These are phyloP conservation scores for Drosophila sp. DNA, from an alignment of 1,140 invertebrate species.

Conservation along the genomic window DNA sequence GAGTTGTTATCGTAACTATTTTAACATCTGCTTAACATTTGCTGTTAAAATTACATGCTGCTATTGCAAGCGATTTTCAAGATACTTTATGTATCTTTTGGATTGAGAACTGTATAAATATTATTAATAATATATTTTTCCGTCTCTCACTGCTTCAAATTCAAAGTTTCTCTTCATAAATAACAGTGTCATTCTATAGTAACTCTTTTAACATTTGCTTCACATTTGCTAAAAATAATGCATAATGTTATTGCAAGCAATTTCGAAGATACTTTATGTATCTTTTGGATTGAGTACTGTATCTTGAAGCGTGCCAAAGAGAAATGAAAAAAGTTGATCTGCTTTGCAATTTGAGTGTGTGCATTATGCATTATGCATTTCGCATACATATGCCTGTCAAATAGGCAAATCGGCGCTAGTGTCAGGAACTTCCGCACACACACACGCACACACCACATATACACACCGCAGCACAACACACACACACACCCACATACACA, in stretches of 20 bases:
- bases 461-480: slow-evolving; percentile 6
- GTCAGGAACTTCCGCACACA: slow-evolving; percentile 8
- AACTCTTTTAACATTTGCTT: neutral
- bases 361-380: slow-evolving; percentile 42
- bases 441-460: neutral
- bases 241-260: neutral
- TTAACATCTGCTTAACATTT: neutral
- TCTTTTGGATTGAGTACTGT: slow-evolving; percentile 14
- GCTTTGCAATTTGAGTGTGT: slow-evolving; percentile 28
- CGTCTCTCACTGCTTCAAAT: too few species aligned
- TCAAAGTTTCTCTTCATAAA: too few species aligned
- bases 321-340: slow-evolving; percentile 18
- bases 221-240: neutral
- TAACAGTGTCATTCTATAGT: neutral
- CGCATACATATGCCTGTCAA: slow-evolving; percentile 33
- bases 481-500: slow-evolving; percentile 2
- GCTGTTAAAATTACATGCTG: neutral
- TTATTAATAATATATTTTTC: too few species aligned
- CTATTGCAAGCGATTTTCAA: neutral
- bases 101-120: slow-evolving; percentile 7
- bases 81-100: slow-evolving; percentile 14
- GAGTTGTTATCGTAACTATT: neutral
- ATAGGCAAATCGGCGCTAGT: slow-evolving; percentile 32
- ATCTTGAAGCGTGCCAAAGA: slow-evolving; percentile 2
- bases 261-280: slow-evolving; percentile 10